A percentile compares a stretch with the other conserved stretches of the same genome.
These are phyloP conservation scores for Coreius guichenoti DNA, from an alignment of 2,797 vertebrate species.

Conservation along the genomic window DNA sequence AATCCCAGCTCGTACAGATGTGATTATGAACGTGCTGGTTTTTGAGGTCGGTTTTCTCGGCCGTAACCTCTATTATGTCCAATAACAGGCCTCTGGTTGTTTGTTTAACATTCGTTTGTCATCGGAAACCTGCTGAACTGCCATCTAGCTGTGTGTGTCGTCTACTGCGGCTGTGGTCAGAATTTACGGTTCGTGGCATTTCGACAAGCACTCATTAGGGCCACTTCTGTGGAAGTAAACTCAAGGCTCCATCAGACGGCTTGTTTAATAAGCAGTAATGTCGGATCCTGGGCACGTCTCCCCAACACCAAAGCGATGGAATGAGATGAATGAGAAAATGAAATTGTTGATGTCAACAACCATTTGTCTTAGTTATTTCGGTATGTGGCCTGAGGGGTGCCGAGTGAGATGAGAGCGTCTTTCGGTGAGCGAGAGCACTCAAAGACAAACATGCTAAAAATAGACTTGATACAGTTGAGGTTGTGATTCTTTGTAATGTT, in stretches of 20 bases:
- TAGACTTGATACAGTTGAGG: conserved; percentile 47
- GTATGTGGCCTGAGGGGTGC: conserved; percentile 21
- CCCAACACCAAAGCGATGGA: conserved; percentile 10
- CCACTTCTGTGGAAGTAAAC: conserved; percentile 36
- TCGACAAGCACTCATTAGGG: conserved; percentile 60
- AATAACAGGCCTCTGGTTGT: conserved; percentile 60
- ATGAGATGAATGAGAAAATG: conserved; percentile 56
- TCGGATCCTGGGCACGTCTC: conserved; percentile 32
- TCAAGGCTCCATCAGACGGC: conserved; percentile 33
- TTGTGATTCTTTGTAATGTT: conserved; percentile 51
- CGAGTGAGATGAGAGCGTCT: not conserved
- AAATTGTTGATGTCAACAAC: conserved; percentile 55
- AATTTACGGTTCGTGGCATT: conserved; percentile 59
- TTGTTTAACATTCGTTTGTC: conserved; percentile 63
- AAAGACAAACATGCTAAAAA: conserved; percentile 54
- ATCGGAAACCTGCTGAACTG: conserved; percentile 55
- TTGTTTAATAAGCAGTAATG: conserved; percentile 53
- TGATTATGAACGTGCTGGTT: conserved; percentile 52
- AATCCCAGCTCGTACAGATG: conserved; percentile 51
- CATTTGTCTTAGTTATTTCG: conserved; percentile 58
- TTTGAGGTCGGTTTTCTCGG: conserved; percentile 25
- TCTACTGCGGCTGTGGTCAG: conserved; percentile 31
- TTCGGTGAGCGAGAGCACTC: not conserved
- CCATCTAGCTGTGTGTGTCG: conserved; percentile 38
- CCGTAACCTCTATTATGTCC: conserved; percentile 52